Evolutionary conservation across 2,113 vertebrate species (phyloP).

Genomic region (Alces alces): DNA sequence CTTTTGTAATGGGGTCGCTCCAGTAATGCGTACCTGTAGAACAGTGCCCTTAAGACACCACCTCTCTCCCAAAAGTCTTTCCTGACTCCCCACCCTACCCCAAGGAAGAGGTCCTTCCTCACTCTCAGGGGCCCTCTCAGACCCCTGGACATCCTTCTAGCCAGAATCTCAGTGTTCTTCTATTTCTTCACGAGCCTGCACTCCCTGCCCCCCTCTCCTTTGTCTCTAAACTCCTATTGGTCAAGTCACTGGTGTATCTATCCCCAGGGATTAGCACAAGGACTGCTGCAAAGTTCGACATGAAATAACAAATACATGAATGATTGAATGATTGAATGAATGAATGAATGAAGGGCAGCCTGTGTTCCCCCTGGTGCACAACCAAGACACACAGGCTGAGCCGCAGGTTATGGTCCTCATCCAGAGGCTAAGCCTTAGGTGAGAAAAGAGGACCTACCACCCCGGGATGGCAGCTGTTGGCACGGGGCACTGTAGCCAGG

Average conservation of each 20-base stretch:
- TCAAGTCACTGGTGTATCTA: not conserved
- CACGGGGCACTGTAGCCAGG: too few species aligned
- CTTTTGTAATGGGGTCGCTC: not conserved
- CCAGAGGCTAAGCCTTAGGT: not conserved
- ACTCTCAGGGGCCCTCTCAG: not conserved
- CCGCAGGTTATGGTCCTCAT: not conserved
- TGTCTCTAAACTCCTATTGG: not conserved
- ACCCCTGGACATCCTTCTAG: not conserved
- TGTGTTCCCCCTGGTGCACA: not conserved
- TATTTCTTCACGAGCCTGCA: not conserved
- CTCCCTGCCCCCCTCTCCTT: not conserved
- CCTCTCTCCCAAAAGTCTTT: not conserved
- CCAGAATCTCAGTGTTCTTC: not conserved
- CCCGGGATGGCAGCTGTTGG: fast-evolving
- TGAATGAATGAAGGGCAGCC: not conserved
- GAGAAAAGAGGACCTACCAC: not conserved
- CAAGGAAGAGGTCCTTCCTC: not conserved
- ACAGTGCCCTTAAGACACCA: not conserved
- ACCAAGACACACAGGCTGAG: not conserved
- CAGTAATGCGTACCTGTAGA: not conserved
- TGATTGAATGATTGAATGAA: not conserved
- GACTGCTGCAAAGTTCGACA: not conserved
- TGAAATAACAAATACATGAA: not conserved
- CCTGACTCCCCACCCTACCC: not conserved
- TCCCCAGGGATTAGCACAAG: not conserved